Evolutionary conservation across 2,113 vertebrate species (phyloP).

Genomic region (Colaptes auratus): DNA sequence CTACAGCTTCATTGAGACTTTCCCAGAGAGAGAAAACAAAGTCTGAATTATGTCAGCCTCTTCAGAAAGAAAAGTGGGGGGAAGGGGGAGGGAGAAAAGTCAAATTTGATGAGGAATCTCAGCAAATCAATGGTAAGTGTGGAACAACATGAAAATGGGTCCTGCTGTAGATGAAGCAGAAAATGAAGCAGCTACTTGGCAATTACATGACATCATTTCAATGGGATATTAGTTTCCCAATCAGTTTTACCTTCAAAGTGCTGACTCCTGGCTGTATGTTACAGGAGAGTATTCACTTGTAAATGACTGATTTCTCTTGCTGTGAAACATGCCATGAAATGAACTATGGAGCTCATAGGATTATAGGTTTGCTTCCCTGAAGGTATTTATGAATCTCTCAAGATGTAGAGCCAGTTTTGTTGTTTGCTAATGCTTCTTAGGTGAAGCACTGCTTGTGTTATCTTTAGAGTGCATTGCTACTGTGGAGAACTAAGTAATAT

Average conservation of each 20-base stretch:
- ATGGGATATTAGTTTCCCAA: not conserved
- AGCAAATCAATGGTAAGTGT: not conserved
- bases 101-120: not conserved
- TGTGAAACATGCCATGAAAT: not conserved
- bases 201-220: not conserved
- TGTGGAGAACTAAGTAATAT: not conserved
- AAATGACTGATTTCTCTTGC: not conserved
- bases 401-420: not conserved
- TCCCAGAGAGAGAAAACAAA: conserved; percentile 43
- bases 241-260: not conserved
- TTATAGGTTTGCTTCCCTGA: not conserved
- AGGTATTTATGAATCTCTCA: not conserved
- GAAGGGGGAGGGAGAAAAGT: not conserved
- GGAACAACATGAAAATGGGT: not conserved
- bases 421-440: not conserved
- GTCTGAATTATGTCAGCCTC: not conserved
- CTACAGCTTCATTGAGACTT: conserved; percentile 24
- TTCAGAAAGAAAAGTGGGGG: not conserved
- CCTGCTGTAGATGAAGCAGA: not conserved
- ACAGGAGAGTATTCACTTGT: not conserved
- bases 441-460: not conserved
- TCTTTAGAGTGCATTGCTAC: not conserved
- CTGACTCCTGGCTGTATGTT: not conserved
- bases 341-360: not conserved
- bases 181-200: not conserved